Conservation (phyloP, 2,113 vertebrate genomes). For the Psittacus erithacus region DNA sequence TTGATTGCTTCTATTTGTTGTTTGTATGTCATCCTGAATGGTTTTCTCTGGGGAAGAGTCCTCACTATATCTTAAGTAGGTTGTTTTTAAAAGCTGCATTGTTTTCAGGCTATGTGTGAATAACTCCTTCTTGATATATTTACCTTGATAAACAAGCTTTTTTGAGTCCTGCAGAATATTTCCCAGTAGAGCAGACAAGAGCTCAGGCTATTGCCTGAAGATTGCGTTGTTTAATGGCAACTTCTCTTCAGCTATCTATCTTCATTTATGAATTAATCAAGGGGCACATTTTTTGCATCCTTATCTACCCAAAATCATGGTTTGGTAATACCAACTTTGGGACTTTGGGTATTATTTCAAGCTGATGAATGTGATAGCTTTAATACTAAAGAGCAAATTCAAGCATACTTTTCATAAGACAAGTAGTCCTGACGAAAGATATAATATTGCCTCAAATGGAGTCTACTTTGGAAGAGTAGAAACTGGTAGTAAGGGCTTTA, state of each 20-base stretch:
- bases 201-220: not conserved
- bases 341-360: not conserved
- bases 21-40: not conserved
- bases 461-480: not conserved
- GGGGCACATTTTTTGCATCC: not conserved
- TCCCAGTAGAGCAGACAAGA: not conserved
- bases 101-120: conserved; percentile 20
- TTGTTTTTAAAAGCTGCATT: conserved; percentile 43
- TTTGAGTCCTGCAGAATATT: conserved; percentile 14
- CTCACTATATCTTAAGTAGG: not conserved
- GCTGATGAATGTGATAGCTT: not conserved
- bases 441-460: not conserved
- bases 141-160: conserved; percentile 47
- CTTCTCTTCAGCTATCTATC: not conserved
- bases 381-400: not conserved
- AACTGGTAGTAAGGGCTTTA: not conserved
- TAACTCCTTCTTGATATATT: conserved; percentile 38
- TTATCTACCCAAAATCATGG: not conserved
- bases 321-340: not conserved
- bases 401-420: not conserved
- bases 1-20: conserved; percentile 1
- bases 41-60: conserved; percentile 28
- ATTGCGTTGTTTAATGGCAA: conserved; percentile 44
- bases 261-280: conserved; percentile 18
- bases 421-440: not conserved